phyloP scores from a whole-genome alignment of 2,113 vertebrate genomes.

The Pomatorhinus ruficollis region DNA sequence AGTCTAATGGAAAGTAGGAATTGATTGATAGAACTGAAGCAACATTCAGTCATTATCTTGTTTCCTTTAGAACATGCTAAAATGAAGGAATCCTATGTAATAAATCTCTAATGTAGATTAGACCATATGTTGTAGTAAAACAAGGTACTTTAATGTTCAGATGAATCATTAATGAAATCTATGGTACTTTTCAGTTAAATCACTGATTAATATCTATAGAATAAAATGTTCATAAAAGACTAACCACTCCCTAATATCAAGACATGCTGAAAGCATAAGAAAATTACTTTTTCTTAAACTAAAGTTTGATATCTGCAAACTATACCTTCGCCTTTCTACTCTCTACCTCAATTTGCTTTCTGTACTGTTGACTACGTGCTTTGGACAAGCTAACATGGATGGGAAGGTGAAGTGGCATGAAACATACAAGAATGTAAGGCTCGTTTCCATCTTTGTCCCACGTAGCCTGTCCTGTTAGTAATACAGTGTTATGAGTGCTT shows the following conservation, averaged over 20 bases:
- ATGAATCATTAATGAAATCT: background rate
- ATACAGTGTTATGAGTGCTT: background rate
- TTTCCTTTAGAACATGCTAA: background rate
- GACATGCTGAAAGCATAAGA: background rate
- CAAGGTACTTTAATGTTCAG: background rate
- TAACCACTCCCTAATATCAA: background rate
- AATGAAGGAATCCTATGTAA: background rate
- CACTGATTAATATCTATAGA: background rate
- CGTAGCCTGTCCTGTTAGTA: background rate
- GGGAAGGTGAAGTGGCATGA: slow-evolving; percentile 41
- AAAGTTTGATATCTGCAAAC: background rate
- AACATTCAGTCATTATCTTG: background rate
- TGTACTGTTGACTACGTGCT: background rate
- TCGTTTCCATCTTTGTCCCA: background rate
- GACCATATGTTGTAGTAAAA: background rate
- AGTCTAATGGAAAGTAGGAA: background rate
- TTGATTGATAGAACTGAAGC: background rate
- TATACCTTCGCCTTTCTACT: slow-evolving; percentile 22
- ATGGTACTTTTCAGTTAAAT: background rate
- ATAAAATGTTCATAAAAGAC: background rate
- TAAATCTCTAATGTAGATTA: background rate
- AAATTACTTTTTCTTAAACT: background rate
- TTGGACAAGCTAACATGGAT: slow-evolving; percentile 51
- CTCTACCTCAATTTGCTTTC: slow-evolving; percentile 7
- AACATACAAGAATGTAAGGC: slow-evolving; percentile 36